Evolutionary conservation across 2,888 invertebrate genomes (phyloP).

Genomic region (Crioceris asparagi): DNA sequence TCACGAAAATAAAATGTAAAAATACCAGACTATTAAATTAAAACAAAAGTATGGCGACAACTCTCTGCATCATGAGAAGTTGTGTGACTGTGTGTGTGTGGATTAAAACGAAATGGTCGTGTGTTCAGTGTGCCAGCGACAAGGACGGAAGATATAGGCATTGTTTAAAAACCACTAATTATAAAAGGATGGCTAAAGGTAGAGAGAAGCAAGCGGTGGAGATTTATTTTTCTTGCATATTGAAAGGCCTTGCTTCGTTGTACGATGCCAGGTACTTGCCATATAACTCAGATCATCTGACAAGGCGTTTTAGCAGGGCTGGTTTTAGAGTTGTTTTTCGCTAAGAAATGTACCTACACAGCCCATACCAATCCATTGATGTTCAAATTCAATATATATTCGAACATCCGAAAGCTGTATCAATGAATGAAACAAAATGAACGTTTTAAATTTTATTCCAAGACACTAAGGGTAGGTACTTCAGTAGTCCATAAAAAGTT

Average conservation of each 20-base stretch:
- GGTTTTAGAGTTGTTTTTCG: too few species aligned
- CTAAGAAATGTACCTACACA: too few species aligned
- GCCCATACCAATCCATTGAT: too few species aligned
- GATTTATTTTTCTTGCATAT: constrained; percentile 42
- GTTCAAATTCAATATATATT: too few species aligned
- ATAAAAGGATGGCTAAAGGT: constrained; percentile 33
- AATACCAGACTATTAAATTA: constrained; percentile 29
- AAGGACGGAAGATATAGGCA: constrained; percentile 24
- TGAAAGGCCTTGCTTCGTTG: constrained; percentile 35
- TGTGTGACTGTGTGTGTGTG: too few species aligned
- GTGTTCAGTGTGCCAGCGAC: neutral
- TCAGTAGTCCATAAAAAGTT: too few species aligned
- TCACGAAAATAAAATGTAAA: constrained; percentile 22
- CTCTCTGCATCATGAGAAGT: too few species aligned
- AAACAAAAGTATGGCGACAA: constrained; percentile 29
- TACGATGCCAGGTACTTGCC: constrained; percentile 35
- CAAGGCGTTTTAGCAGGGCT: constrained; percentile 29
- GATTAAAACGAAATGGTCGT: neutral
- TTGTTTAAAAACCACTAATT: constrained; percentile 41
- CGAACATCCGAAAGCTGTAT: too few species aligned
- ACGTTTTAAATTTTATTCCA: too few species aligned
- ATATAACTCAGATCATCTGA: constrained; percentile 39
- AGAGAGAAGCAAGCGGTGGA: constrained; percentile 26
- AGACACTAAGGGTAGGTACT: too few species aligned
- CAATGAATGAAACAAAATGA: too few species aligned